Conservation (phyloP, 2,797 vertebrate genomes). For the Psittacula echo region DNA sequence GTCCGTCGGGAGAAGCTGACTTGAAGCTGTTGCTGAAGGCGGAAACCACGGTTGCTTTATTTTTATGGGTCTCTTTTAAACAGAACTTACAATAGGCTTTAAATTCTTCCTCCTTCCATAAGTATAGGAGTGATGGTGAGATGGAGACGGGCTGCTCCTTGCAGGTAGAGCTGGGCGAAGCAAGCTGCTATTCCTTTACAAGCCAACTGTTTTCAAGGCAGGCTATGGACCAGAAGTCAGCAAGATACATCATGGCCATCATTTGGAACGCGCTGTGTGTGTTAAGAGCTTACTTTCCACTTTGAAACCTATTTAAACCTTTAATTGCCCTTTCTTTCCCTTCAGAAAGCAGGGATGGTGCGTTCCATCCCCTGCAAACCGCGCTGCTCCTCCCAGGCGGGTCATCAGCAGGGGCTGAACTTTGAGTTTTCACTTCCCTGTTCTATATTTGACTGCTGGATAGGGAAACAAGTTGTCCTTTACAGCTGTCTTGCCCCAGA, state of each 20-base stretch:
- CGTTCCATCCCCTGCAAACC: not conserved
- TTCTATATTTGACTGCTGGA: constrained; percentile 43
- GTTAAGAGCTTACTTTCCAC: not conserved
- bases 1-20: not conserved
- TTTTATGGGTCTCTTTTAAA: not conserved
- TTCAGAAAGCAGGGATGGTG: not conserved
- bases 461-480: constrained; percentile 19
- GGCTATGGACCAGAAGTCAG: not conserved
- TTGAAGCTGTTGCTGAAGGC: not conserved
- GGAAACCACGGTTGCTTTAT: fast-evolving
- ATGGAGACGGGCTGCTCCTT: not conserved
- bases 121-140: fast-evolving
- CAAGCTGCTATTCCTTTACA: not conserved
- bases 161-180: not conserved
- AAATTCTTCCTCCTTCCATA: not conserved
- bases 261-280: not conserved
- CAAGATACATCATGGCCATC: not conserved
- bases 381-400: not conserved
- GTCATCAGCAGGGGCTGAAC: constrained; percentile 25
- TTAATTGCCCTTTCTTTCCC: not conserved
- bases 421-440: constrained; percentile 8
- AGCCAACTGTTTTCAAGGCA: not conserved
- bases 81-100: not conserved
- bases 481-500: not conserved
- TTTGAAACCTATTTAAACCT: not conserved